Conservation (phyloP, 2,888 invertebrate species). For the Blastobasis adustella region DNA sequence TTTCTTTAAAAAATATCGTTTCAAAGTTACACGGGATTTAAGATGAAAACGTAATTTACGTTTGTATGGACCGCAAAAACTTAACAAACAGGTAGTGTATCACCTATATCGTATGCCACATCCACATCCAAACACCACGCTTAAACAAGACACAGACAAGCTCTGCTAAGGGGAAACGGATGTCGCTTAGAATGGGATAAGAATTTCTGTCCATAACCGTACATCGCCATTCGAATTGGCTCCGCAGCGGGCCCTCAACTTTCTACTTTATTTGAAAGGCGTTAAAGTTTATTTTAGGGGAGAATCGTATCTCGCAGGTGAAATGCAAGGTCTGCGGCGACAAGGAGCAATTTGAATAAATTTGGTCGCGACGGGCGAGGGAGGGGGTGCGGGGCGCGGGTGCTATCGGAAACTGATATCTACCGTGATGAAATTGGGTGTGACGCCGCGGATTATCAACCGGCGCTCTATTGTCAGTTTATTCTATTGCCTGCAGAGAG, state of each 20-base stretch:
- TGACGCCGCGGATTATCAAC: conserved; percentile 40
- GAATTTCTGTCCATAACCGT: conserved; percentile 64
- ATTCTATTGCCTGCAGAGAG: too few relatives aligned
- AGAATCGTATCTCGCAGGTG: conserved; percentile 15
- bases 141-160: conserved; percentile 21
- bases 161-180: conserved; percentile 64
- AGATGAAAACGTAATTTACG: too few relatives aligned
- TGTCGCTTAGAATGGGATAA: conserved; percentile 71
- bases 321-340: conserved; percentile 56
- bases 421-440: conserved; percentile 51
- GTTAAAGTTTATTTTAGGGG: too few relatives aligned
- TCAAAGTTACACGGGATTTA: too few relatives aligned
- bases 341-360: conserved; percentile 71
- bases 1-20: too few relatives aligned
- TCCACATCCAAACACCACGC: too few relatives aligned
- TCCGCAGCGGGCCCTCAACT: conserved; percentile 14
- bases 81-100: too few relatives aligned
- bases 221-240: conserved; percentile 51
- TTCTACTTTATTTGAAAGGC: conserved; percentile 16
- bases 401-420: conserved; percentile 61
- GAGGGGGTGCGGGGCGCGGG: conserved; percentile 42
- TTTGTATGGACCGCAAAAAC: too few relatives aligned
- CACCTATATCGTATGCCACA: too few relatives aligned
- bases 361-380: conserved; percentile 46
- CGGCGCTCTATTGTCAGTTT: background rate